These are phyloP conservation scores for Bos javanicus DNA, from an alignment of 2,113 vertebrate species.

Conservation along the genomic window DNA sequence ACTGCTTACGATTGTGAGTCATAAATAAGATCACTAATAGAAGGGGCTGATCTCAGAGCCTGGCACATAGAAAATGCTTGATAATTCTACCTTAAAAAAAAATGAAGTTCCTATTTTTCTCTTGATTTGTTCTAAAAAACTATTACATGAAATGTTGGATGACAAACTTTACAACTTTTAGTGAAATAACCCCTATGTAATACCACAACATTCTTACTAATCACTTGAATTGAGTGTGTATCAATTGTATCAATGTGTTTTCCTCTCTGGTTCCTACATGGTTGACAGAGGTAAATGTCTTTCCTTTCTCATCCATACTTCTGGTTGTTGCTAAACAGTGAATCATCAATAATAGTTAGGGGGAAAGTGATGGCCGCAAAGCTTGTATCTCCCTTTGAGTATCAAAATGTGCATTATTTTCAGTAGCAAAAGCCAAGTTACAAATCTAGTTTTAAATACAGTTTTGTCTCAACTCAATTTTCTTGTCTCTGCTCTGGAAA, in stretches of 20 bases:
- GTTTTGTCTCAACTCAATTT: neutral
- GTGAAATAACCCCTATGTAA: neutral
- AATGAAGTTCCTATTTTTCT: neutral
- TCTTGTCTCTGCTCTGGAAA: neutral
- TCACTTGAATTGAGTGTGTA: neutral
- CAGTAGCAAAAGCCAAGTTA: neutral
- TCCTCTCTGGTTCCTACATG: neutral
- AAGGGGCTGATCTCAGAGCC: neutral
- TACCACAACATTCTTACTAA: neutral
- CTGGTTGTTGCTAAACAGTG: neutral
- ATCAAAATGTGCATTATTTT: neutral
- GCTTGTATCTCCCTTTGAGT: neutral
- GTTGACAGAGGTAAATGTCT: neutral
- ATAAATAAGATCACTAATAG: neutral
- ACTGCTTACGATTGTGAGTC: neutral
- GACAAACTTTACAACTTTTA: neutral
- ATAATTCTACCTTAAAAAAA: neutral
- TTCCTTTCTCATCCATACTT: neutral
- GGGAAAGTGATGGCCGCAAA: neutral
- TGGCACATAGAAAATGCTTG: neutral
- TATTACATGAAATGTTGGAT: neutral
- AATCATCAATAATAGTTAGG: neutral
- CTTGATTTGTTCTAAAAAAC: neutral
- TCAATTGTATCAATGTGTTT: neutral
- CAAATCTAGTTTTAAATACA: neutral